Evolutionary conservation across 2,797 vertebrate species (phyloP), one percentile per base, ranked within the genome.

Genomic region (Sebastes steindachneri): DNA sequence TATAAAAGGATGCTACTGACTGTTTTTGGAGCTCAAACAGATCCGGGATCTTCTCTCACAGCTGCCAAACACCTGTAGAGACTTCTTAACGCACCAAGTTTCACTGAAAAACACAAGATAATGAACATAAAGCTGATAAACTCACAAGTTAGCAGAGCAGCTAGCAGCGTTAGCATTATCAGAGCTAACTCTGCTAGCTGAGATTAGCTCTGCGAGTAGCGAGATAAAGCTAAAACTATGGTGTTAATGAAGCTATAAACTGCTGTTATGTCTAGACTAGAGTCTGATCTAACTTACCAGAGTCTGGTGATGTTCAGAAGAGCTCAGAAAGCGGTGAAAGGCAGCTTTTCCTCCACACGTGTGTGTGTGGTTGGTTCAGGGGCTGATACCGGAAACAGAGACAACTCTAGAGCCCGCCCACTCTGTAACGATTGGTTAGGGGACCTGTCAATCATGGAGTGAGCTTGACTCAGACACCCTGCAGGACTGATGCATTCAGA

Each of bases 371-470:
- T 48, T 48, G 26, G 53, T 65, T 73, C 92, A 48, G 14, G 37
- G 37, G 37, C 37, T 41, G 26, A 45, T 63, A 73, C 92, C 94
- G 93, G 94, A 94, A 93, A 80, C 86, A 87, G 71, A 62, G 73
- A 54, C 45, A 0, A 4, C 1, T 1, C 0, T 19, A 58, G 62
- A 58, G 8, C 82, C 92, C 86, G 41, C 93, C 94, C 80, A n/a
- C 80, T 55, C 80, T 55, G 10, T 4, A n/a, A 3, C 37, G 23
- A 35, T 84, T 86, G 79, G 64, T 73, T 65, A 17, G 26, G 2
- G 2, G 10, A 19, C 6, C 58, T 73, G 77, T 80, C 85, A 88
- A 76, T 83, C 73, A 81, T 7, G 2, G 2, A 21, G 53, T 10
- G 4, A 3, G n/a, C 0, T 3, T 23, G 11, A 14, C 9, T 21